Evolutionary conservation across 2,797 vertebrate genomes (phyloP), one percentile per base, ranked within the genome.

Genomic region (Eidolon dupreanum): DNA sequence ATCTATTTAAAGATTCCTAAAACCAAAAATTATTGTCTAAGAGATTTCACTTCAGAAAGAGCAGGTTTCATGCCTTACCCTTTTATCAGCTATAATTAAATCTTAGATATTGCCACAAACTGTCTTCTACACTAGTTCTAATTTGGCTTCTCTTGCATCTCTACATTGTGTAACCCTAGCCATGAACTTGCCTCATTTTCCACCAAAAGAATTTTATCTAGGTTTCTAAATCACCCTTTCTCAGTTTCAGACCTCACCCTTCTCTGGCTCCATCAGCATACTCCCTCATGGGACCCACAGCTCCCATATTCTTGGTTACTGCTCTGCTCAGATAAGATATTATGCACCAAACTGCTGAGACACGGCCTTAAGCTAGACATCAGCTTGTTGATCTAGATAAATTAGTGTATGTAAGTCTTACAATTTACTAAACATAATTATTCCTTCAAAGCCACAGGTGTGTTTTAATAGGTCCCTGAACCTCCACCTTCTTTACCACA

Each of bases 241-340:
- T 22, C 28, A 26, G 6, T 12, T 15, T 43, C 9, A 77, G 26
- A 73, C 8, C 1, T 13, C 6, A 3, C 3, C 43, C 15, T 38
- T 10, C 61, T 12, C 13, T 22, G 3, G 16, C 24, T 24, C 6
- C 16, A 20, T 63, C 36, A 28, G 3, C 3, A 0, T 28, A 12
- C 6, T 22, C 33, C 13, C 2, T 28, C 5, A 68, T 65, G 6
- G 0, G 1, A 22, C 6, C 2, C 1, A 19, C 4, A 11, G 12
- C 19, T 55, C 31, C 16, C 10, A 0, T 0, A 20, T 24, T 12
- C 68, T 22, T 66, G 46, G 3, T 38, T 19, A 43, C 16, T 24
- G 9, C n/a, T 61, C 12, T 33, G 6, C 19, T 41, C 28, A 73
- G 51, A 9, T 33, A 68, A 89, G 17, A n/a, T 9, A 31, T 1